A percentile compares a stretch with the other conserved stretches of the same genome.
phyloP scores from a whole-genome alignment of 2,888 invertebrate genomes.

The Caenorhabditis virilis region DNA sequence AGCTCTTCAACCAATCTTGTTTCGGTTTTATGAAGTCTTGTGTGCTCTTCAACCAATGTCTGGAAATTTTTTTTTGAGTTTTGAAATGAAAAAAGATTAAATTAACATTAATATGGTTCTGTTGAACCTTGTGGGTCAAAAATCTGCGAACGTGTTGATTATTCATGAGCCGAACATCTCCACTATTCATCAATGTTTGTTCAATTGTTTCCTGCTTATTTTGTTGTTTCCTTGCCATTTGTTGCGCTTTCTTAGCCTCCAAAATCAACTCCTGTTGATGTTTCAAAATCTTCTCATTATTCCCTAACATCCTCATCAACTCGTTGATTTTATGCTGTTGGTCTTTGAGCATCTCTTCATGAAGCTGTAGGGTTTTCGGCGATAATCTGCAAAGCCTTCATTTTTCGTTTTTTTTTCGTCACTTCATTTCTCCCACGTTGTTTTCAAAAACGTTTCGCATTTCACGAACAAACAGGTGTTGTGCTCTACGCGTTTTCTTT shows the following conservation, averaged over 20 bases:
- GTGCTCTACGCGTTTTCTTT: too few relatives aligned
- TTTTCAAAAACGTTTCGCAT: too few relatives aligned
- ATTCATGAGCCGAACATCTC: slow-evolving; percentile 49
- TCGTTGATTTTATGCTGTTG: slow-evolving; percentile 63
- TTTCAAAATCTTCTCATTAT: slow-evolving; percentile 57
- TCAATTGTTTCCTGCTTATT: slow-evolving; percentile 2
- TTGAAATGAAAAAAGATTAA: background rate
- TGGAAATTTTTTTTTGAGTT: slow-evolving; percentile 21
- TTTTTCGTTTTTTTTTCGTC: too few relatives aligned
- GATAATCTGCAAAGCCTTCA: slow-evolving; percentile 30
- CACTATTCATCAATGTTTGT: background rate
- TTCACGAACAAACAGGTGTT: too few relatives aligned
- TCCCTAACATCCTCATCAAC: slow-evolving; percentile 55
- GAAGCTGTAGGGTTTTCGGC: slow-evolving; percentile 45
- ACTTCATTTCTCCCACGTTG: too few relatives aligned
- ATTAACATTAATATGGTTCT: slow-evolving; percentile 25
- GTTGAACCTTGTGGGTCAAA: slow-evolving; percentile 52
- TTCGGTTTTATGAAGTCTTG: slow-evolving; percentile 50
- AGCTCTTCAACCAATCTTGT: slow-evolving; percentile 58
- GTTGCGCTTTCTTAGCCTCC: slow-evolving; percentile 52
- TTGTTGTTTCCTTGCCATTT: slow-evolving; percentile 20
- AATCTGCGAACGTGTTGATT: slow-evolving; percentile 53
- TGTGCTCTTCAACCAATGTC: slow-evolving; percentile 47
- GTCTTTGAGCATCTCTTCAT: slow-evolving; percentile 60
- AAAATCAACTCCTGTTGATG: slow-evolving; percentile 64